Evolutionary conservation across 2,797 vertebrate species (phyloP), one percentile per base, ranked within the genome.

Genomic region (Coccyzus lansbergi): DNA sequence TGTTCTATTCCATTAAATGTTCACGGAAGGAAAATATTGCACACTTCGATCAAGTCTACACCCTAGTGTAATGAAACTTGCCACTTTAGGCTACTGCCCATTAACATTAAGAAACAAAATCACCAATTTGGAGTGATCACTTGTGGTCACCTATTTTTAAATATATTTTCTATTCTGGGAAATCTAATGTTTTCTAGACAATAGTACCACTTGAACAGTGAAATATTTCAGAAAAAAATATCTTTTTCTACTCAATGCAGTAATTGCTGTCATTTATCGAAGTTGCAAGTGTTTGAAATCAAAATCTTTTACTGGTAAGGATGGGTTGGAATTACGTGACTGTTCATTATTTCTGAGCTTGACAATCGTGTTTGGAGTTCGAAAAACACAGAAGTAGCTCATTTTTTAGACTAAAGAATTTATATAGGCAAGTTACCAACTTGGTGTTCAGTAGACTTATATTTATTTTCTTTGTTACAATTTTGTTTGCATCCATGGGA

Each of bases 81-180:
- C 14, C 46, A 46, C 22, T 69, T 88, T 19, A 90, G 56, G 29
- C 29, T 81, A 48, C 40, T 92, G 52, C 48, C 59, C 81, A 82
- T 34, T 63, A 92, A 67, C 5, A 93, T 46, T 81, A 81, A 74
- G 58, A 78, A 87, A 69, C 72, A 72, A 92, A 92, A 84, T 77
- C 36, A 89, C 5, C n/a, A 60, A 71, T 88, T 88, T 94, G 40
- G 21, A 72, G 13, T 49, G 7, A 72, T 76, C 83, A 60, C 49
- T 55, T 76, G 7, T 68, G 33, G 15, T 86, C 31, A 69, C 6
- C 10, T 83, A 38, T 68, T 84, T 85, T 86, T 28, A 55, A 86
- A 70, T 68, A 17, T 52, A 3, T 53, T 85, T 70, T 70, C 6
- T 80, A 21, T 46, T 68, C 44, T 29, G 24, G 15, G 24, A 91